These are phyloP conservation scores for Siphlonurus alternatus DNA, from an alignment of 2,888 invertebrate species.

Conservation along the genomic window DNA sequence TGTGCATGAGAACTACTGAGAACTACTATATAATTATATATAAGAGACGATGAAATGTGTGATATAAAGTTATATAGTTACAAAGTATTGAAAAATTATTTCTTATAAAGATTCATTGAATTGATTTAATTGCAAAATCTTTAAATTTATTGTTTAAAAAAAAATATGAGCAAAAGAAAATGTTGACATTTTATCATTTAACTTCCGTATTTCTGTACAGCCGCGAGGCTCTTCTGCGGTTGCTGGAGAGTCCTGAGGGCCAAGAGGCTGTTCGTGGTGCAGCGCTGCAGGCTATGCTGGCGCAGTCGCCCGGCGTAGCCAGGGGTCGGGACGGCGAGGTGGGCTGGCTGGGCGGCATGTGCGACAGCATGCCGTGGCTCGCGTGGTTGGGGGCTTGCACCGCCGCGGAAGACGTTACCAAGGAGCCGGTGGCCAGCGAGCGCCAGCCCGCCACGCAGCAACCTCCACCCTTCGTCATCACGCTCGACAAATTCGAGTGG, in stretches of 20 bases:
- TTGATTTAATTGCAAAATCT: no score
- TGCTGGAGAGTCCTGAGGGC: neutral
- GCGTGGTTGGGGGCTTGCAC: neutral
- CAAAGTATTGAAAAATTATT: no score
- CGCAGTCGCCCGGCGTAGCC: neutral
- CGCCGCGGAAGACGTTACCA: no score
- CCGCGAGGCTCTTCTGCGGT: neutral
- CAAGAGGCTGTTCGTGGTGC: neutral
- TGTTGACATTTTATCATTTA: no score
- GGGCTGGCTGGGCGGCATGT: constrained; percentile 2
- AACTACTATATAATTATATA: neutral
- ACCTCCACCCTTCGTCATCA: neutral
- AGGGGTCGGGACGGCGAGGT: neutral
- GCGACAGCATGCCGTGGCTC: neutral
- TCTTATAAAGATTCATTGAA: no score
- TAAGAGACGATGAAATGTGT: no score
- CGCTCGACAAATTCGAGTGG: neutral
- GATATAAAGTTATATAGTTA: no score
- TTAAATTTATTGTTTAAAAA: no score
- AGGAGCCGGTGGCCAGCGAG: neutral
- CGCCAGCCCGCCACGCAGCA: neutral
- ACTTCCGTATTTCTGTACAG: no score
- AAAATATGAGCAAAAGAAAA: no score
- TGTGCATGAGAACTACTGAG: no score
- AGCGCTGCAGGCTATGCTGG: neutral